Base-by-base conservation (phyloP, 2,797 vertebrate species). In the Phylloscopus collybita region DNA sequence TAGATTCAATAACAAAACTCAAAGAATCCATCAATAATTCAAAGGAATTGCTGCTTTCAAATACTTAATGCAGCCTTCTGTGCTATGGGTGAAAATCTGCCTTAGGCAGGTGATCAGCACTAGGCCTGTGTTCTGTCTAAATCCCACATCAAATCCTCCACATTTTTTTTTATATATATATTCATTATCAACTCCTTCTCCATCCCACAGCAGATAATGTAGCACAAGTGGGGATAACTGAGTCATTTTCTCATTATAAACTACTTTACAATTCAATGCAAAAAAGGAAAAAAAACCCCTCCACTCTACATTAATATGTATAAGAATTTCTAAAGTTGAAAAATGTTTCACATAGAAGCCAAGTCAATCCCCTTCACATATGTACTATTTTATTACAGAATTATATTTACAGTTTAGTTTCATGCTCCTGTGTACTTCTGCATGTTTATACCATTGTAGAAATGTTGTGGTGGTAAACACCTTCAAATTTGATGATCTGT, bases 161-260 rank as follows among this genome's bases (percentile, higher is more conserved):
- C 1, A 0, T 71, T 80, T 60, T 54, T 82, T 69, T 47, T 20
- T 45, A 45, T 45, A 91, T 88, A 86, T 89, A 59, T 57, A 29
- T 90, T 81, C 78, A 66, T 94, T 87, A 91, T 80, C 57, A 73
- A 86, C 71, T 86, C 67, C 49, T 90, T 71, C 78, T 88, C 27
- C 72, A 80, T 95, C 69, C 61, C 84, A 92, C 86, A 87, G 79
- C 81, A 95, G 88, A 96, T 92, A 94, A 95, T 54, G 34, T 82
- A 92, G 71, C 74, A 89, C 78, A 93, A 95, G 44, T 87, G 78
- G 67, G 79, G 64, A 94, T 93, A 95, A 94, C 91, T 80, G 93
- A 96, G 93, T 94, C 86, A 94, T 94, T 96, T 96, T 80, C 93
- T 97, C 89, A 72, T 93, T 95, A 94, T 96, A 96, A 94, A 88